A percentile compares a stretch with the other conserved stretches of the same genome.
phyloP scores from a whole-genome alignment of 2,888 invertebrate species.

The Agrochola circellaris region DNA sequence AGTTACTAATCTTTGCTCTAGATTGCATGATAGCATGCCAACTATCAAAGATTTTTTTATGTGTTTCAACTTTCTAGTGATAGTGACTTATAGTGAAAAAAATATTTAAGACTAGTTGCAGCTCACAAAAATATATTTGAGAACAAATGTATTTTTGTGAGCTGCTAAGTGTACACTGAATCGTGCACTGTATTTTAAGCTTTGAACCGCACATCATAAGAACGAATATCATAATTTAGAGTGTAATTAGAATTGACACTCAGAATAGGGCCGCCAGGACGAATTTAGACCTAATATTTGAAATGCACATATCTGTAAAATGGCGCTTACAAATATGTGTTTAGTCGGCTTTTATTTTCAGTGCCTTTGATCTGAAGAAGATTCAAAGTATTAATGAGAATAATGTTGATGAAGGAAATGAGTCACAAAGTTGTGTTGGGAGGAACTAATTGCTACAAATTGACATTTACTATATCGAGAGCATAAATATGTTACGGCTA shows the following conservation, averaged over 20 bases:
- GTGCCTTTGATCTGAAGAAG: slow-evolving; percentile 49
- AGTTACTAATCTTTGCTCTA: neutral
- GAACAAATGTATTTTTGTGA: slow-evolving; percentile 4
- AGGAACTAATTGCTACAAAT: slow-evolving; percentile 37
- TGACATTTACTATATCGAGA: neutral
- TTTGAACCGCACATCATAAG: neutral
- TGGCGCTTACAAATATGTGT: slow-evolving; percentile 42
- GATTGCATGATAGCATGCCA: neutral
- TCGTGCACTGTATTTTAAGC: neutral
- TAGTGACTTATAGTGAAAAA: too few species aligned
- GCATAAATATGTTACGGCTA: slow-evolving; percentile 33
- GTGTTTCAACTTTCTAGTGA: neutral
- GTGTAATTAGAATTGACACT: neutral
- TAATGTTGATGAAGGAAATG: slow-evolving; percentile 48
- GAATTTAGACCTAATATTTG: slow-evolving; percentile 44
- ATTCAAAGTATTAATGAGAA: slow-evolving; percentile 40
- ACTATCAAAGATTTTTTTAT: neutral
- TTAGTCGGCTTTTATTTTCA: slow-evolving; percentile 43
- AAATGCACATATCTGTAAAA: slow-evolving; percentile 51
- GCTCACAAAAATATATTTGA: too few species aligned
- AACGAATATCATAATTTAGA: neutral
- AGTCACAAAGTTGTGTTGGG: slow-evolving; percentile 32
- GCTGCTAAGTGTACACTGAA: neutral
- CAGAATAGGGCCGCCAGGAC: slow-evolving; percentile 44
- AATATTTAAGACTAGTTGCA: neutral